A percentile compares a stretch with the other conserved stretches of the same genome.
These are phyloP conservation scores for Scelioninae gen. 1 DNA, from an alignment of 2,888 invertebrate species.

Conservation along the genomic window DNA sequence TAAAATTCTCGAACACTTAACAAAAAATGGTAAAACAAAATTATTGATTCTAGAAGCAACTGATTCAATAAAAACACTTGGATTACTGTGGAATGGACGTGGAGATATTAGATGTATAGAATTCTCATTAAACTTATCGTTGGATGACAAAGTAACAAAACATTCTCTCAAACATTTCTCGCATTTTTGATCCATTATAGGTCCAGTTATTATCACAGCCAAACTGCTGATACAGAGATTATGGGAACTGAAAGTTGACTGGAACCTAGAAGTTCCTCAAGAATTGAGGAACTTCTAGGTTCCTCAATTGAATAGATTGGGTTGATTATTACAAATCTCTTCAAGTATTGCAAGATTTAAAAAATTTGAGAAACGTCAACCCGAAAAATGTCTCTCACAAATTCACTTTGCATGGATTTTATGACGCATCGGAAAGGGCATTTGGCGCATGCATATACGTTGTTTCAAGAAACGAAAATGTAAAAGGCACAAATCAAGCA, in stretches of 20 bases:
- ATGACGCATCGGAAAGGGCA: constrained; percentile 70
- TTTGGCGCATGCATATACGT: constrained; percentile 74
- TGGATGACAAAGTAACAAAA: neutral
- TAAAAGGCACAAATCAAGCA: constrained; percentile 2
- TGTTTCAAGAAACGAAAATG: constrained; percentile 3
- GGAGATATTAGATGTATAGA: constrained; percentile 44
- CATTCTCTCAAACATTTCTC: constrained; percentile 55
- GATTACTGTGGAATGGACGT: constrained; percentile 57
- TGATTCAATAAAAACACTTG: constrained; percentile 52
- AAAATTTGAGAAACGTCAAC: constrained; percentile 33
- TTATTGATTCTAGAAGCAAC: neutral
- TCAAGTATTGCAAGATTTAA: constrained; percentile 23
- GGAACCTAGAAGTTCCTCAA: constrained; percentile 31
- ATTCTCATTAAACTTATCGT: constrained; percentile 31
- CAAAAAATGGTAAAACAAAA: neutral
- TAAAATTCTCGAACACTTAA: too few relatives aligned
- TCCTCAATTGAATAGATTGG: constrained; percentile 30
- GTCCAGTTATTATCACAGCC: constrained; percentile 55
- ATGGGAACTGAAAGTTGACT: constrained; percentile 34
- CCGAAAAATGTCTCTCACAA: neutral
- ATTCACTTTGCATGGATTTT: constrained; percentile 67
- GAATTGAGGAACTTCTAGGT: too few relatives aligned
- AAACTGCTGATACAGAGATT: constrained; percentile 55
- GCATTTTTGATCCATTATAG: constrained; percentile 63
- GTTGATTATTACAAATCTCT: constrained; percentile 8